Conservation (phyloP, 2,888 invertebrate genomes). For the Isotomurus palustris region DNA sequence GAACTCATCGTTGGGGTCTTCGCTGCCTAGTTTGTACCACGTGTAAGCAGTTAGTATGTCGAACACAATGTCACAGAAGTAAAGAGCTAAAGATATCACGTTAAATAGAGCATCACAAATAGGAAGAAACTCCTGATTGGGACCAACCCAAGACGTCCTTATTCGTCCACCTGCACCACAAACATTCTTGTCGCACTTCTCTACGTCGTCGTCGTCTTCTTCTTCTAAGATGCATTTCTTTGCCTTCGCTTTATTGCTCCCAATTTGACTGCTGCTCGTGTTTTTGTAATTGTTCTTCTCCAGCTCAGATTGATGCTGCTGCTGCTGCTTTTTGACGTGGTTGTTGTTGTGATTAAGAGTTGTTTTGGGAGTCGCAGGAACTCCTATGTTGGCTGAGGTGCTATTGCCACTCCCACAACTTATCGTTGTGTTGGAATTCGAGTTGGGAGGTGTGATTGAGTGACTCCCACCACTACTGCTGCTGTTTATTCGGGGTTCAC, state of each 20-base stretch:
- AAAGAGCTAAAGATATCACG: constrained; percentile 80
- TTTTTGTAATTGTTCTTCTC: constrained; percentile 6
- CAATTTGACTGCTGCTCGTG: constrained; percentile 4
- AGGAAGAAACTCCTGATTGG: constrained; percentile 68
- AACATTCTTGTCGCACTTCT: constrained; percentile 2
- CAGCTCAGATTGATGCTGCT: constrained; percentile 9
- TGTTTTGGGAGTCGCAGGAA: constrained; percentile 17
- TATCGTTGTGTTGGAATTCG: constrained; percentile 29
- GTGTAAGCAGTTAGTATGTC: constrained; percentile 82
- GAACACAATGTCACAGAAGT: constrained; percentile 86
- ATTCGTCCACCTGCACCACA: neutral
- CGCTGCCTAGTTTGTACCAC: constrained; percentile 61
- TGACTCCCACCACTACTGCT: constrained; percentile 21
- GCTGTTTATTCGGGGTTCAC: constrained; percentile 20
- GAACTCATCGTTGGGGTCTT: constrained; percentile 16
- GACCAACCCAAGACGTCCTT: constrained; percentile 21
- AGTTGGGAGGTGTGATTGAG: constrained; percentile 30
- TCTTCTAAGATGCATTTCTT: constrained; percentile 32
- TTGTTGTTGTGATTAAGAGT: constrained; percentile 22
- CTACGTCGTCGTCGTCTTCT: neutral
- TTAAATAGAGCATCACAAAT: constrained; percentile 88
- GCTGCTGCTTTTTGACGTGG: constrained; percentile 11
- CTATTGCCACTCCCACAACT: constrained; percentile 35
- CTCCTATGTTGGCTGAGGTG: constrained; percentile 29
- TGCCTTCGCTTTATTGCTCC: constrained; percentile 5